A percentile compares a stretch with the other conserved stretches of the same genome.
Evolutionary conservation across 2,888 invertebrate genomes (phyloP).

Genomic region (Mellilla xanthometata): DNA sequence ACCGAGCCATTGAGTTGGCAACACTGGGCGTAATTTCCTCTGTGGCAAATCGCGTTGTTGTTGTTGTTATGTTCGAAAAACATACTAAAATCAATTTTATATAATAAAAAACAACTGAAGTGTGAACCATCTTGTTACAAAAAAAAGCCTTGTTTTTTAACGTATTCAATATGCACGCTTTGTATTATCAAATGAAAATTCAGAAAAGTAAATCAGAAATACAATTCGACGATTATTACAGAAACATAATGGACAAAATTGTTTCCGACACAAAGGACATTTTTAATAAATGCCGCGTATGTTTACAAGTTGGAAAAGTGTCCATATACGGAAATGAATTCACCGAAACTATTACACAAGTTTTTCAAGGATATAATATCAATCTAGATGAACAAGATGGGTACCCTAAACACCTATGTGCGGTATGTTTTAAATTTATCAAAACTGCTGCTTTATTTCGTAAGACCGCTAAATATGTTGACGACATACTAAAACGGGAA

Average conservation of each 20-base stretch:
- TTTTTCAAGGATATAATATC: slow-evolving; percentile 36
- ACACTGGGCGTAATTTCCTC: no score
- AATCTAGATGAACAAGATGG: slow-evolving; percentile 50
- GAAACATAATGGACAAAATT: slow-evolving; percentile 14
- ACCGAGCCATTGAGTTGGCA: no score
- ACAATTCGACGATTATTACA: slow-evolving; percentile 30
- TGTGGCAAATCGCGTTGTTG: no score
- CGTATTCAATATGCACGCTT: slow-evolving; percentile 28
- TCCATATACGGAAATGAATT: slow-evolving; percentile 23
- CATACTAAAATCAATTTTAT: no score
- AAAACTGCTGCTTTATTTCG: slow-evolving; percentile 53
- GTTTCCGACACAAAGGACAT: slow-evolving; percentile 6
- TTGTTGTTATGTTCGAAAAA: no score
- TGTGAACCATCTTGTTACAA: no score
- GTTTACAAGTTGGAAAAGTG: slow-evolving; percentile 30
- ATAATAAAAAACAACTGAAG: no score
- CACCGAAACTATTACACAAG: slow-evolving; percentile 16
- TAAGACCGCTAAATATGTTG: slow-evolving; percentile 50
- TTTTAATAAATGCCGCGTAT: slow-evolving; percentile 31
- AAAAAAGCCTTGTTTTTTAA: no score
- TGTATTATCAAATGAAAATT: slow-evolving; percentile 29
- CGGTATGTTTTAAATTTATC: slow-evolving; percentile 52
- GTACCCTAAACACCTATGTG: slow-evolving; percentile 56
- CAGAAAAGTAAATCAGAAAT: slow-evolving; percentile 24
- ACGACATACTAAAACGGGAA: slow-evolving; percentile 44